Conservation (phyloP, 2,113 vertebrate species). For the Poicephalus gulielmi region DNA sequence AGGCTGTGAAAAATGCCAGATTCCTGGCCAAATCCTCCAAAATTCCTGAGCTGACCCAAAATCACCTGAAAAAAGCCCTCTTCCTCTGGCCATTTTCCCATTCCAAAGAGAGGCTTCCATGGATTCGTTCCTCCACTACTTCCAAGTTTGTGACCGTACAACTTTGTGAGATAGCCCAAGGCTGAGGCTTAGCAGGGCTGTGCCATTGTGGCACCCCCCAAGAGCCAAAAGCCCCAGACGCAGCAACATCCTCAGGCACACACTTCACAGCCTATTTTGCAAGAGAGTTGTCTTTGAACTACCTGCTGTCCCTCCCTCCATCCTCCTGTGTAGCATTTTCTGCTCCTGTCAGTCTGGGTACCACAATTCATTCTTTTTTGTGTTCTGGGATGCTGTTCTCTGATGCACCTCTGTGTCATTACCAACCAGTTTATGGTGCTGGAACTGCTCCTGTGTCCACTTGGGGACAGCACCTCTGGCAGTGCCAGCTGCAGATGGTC, state of each 20-base stretch:
- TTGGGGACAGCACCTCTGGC: neutral
- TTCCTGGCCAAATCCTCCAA: neutral
- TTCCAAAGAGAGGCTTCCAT: neutral
- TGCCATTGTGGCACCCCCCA: neutral
- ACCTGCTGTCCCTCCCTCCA: neutral
- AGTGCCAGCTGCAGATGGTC: neutral
- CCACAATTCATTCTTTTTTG: neutral
- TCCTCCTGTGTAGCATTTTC: neutral
- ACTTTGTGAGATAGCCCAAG: neutral
- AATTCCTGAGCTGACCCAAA: neutral
- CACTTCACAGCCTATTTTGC: neutral
- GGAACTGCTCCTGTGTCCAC: neutral
- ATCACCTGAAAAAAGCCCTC: neutral
- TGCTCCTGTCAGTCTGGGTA: neutral
- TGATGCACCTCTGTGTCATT: neutral
- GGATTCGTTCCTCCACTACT: neutral
- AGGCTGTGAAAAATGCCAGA: neutral
- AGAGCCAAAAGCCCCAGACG: neutral
- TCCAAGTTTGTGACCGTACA: neutral
- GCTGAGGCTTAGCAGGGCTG: neutral
- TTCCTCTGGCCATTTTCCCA: neutral
- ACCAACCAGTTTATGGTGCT: neutral
- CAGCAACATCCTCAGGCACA: neutral
- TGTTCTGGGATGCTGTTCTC: neutral
- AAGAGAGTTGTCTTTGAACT: neutral